A percentile compares a stretch with the other conserved stretches of the same genome.
Evolutionary conservation across 37 sponge, comb jelly and placozoan species (phyloP).

Genomic region (Haliclona indistincta): DNA sequence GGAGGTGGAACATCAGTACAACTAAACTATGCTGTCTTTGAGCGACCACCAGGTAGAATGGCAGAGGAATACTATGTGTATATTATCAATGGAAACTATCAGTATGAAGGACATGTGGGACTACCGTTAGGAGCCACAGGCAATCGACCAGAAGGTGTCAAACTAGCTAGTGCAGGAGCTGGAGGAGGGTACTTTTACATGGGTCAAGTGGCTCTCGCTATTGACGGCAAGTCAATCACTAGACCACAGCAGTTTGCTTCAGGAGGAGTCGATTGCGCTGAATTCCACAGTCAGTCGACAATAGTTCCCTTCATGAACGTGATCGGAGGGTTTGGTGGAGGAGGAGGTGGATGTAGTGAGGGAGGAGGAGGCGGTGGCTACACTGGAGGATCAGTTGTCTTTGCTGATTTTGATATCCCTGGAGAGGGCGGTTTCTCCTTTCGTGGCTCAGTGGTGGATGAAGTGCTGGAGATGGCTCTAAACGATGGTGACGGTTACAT

Average conservation of each 20-base stretch:
- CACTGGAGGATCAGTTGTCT: slow-evolving; percentile 32
- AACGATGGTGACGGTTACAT: slow-evolving; percentile 55
- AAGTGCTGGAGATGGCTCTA: no score
- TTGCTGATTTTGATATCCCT: not conserved
- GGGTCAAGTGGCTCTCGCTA: not conserved
- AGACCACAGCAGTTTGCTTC: slow-evolving; percentile 21
- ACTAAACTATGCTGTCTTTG: not conserved
- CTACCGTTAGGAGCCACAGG: not conserved
- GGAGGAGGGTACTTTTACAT: slow-evolving; percentile 33
- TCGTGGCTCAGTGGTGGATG: not conserved
- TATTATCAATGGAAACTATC: not conserved
- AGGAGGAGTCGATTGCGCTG: slow-evolving; percentile 33
- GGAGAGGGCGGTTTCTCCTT: slow-evolving; percentile 30
- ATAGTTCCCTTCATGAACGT: not conserved
- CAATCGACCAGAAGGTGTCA: not conserved
- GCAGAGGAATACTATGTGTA: not conserved
- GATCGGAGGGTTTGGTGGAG: slow-evolving; percentile 56
- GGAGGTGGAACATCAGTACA: slow-evolving; percentile 45
- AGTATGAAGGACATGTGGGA: slow-evolving; percentile 6
- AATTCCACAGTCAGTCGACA: not conserved
- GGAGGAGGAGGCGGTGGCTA: slow-evolving; percentile 54
- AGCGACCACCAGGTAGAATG: not conserved
- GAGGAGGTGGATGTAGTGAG: slow-evolving; percentile 44
- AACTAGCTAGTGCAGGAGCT: slow-evolving; percentile 25
- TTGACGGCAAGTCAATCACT: slow-evolving; percentile 5